phyloP scores from a whole-genome alignment of 2,113 vertebrate species.

The Microcebus murinus region DNA sequence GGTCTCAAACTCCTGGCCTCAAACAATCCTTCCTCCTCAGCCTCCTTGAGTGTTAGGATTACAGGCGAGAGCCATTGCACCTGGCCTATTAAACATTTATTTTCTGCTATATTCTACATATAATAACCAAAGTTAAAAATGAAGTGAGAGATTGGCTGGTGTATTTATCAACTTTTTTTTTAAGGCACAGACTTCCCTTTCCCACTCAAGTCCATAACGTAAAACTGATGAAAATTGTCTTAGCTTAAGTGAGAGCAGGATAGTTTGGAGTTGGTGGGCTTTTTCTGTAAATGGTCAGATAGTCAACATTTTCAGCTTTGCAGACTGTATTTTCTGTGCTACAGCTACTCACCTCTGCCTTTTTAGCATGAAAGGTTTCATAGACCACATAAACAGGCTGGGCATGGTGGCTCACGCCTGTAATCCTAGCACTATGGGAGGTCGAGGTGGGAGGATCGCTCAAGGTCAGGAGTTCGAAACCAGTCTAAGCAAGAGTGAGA shows the following conservation, averaged over 20 bases:
- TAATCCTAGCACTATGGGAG: too few relatives aligned
- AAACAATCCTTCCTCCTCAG: too few relatives aligned
- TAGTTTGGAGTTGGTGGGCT: background rate
- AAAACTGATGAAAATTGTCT: background rate
- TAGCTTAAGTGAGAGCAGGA: background rate
- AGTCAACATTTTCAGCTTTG: background rate
- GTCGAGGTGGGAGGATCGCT: too few relatives aligned
- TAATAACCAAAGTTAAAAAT: conserved; percentile 22
- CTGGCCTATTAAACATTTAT: background rate
- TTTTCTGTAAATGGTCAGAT: background rate
- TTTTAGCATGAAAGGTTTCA: background rate
- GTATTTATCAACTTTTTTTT: background rate
- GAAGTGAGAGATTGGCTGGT: background rate
- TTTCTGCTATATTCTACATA: background rate
- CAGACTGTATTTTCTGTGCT: background rate
- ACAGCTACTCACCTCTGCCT: background rate
- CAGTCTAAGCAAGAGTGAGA: too few relatives aligned
- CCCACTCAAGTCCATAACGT: background rate
- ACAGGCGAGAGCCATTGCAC: too few relatives aligned
- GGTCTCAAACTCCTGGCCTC: too few relatives aligned
- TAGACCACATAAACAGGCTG: background rate
- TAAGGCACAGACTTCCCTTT: background rate
- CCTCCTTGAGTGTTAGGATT: too few relatives aligned
- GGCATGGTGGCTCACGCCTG: too few relatives aligned
- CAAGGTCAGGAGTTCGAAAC: too few relatives aligned